Conservation (phyloP, 2,888 invertebrate species). For the Agriopis leucophaearia region DNA sequence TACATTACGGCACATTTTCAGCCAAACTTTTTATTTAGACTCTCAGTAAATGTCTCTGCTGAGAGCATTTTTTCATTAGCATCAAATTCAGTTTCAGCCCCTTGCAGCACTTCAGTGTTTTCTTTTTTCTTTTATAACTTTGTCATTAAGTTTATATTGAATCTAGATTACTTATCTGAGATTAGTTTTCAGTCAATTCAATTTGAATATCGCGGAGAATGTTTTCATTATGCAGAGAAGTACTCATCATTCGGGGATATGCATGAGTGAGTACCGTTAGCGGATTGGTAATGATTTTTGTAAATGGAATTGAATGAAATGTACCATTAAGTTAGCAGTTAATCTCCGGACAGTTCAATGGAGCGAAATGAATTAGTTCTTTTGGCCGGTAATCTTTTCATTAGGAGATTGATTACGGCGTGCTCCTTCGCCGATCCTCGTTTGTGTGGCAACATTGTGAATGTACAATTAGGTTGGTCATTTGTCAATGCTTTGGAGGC, state of each 20-base stretch:
- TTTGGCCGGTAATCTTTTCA: constrained; percentile 56
- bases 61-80: constrained; percentile 43
- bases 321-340: constrained; percentile 45
- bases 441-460: constrained; percentile 55
- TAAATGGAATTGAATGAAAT: constrained; percentile 31
- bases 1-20: constrained; percentile 17
- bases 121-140: constrained; percentile 30
- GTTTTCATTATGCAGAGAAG: constrained; percentile 20
- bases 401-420: constrained; percentile 59
- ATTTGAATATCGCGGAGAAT: constrained; percentile 23
- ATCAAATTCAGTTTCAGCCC: constrained; percentile 28
- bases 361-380: constrained; percentile 56
- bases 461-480: constrained; percentile 55
- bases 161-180: constrained; percentile 28
- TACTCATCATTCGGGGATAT: constrained; percentile 2
- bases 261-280: constrained; percentile 24
- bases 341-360: constrained; percentile 52
- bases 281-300: constrained; percentile 32
- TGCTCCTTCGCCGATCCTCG: constrained; percentile 53
- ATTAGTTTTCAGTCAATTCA: constrained; percentile 29
- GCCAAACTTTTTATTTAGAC: constrained; percentile 32
- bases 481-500: constrained; percentile 54
- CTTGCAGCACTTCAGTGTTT: constrained; percentile 23
- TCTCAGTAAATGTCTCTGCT: constrained; percentile 34
- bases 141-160: constrained; percentile 30